These are phyloP conservation scores for Drosophila neotestacea DNA, from an alignment of 2,888 invertebrate genomes.

Conservation along the genomic window DNA sequence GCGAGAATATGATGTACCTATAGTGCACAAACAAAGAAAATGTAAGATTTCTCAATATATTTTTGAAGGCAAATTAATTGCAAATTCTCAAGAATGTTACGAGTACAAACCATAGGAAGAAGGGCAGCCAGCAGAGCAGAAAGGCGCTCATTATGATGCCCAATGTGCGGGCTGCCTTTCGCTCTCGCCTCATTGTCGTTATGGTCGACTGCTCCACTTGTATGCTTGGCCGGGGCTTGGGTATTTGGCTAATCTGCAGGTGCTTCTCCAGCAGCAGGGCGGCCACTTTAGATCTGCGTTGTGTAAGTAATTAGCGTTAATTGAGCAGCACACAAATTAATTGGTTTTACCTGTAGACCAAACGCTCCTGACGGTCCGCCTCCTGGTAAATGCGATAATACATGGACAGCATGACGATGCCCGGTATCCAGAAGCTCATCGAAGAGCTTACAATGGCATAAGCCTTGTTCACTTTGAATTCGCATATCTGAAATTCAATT, in stretches of 20 bases:
- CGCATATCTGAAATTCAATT: conserved; percentile 86
- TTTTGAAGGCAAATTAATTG: conserved; percentile 5
- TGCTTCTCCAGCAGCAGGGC: conserved; percentile 94
- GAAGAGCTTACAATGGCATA: conserved; percentile 95
- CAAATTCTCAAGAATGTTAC: background rate
- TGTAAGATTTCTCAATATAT: background rate
- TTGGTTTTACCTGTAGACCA: conserved; percentile 91
- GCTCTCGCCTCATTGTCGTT: conserved; percentile 94
- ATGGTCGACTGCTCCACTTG: conserved; percentile 91
- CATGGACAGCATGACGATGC: conserved; percentile 96
- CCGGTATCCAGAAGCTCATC: conserved; percentile 97
- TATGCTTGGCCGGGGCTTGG: conserved; percentile 89
- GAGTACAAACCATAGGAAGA: conserved; percentile 92
- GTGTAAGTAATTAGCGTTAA: conserved; percentile 55
- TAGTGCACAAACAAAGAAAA: conserved; percentile 83
- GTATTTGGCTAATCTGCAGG: conserved; percentile 95
- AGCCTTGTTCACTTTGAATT: conserved; percentile 93
- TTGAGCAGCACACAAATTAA: conserved; percentile 45
- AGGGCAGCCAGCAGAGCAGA: conserved; percentile 97
- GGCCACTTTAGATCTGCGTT: conserved; percentile 92
- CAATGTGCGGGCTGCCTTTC: conserved; percentile 96
- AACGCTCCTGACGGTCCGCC: conserved; percentile 93
- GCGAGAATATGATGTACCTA: conserved; percentile 94
- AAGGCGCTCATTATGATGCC: conserved; percentile 99
- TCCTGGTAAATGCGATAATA: conserved; percentile 95